Evolutionary conservation across 2,113 vertebrate genomes (phyloP), one percentile per base, ranked within the genome.

Genomic region (Paralichthys olivaceus): DNA sequence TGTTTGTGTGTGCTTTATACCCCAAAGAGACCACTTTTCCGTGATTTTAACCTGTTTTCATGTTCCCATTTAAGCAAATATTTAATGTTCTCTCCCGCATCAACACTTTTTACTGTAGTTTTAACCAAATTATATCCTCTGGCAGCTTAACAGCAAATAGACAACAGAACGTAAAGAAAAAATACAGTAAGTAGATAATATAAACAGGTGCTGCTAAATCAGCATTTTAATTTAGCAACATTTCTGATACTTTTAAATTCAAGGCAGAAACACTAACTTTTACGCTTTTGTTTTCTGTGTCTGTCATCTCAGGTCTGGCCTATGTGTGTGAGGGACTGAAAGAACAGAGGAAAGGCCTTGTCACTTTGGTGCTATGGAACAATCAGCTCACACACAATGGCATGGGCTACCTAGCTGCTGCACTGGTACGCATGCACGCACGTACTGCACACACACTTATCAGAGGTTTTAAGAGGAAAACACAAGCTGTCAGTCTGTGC

Each of bases 341-440:
- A 91, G 97, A 99, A 85, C 97, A 99, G 92, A 93, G 95, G 83
- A 96, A 96, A 79, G 97, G 97, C 14, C 92, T 99, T 57, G 91
- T 95, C 72, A 99, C 97, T 0, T 90, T 99, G 92, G 97, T 99
- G 72, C 90, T 99, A 77, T 99, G 97, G 97, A 99, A 98, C 93
- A 99, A 99, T 92, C 97, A 99, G 90, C 94, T 99, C 83, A 97
- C 96, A 3, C 97, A 99, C 95, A 95, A 96, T 0, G 97, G 97
- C 91, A 98, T 97, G 97, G 95, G 95, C 23, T 97, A 96, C 72
- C 93, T 99, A 80, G 96, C 96, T 69, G 93, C 96, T 86, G 96
- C 96, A 0, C 92, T 99, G 96, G 97, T 99, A 91, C 23, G 66
- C 13, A 58, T 58, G 72, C 69, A 57, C 69, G 71, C 73, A 70